Evolutionary conservation across 2,888 invertebrate species (phyloP).

Genomic region (Microctonus hyperodae): DNA sequence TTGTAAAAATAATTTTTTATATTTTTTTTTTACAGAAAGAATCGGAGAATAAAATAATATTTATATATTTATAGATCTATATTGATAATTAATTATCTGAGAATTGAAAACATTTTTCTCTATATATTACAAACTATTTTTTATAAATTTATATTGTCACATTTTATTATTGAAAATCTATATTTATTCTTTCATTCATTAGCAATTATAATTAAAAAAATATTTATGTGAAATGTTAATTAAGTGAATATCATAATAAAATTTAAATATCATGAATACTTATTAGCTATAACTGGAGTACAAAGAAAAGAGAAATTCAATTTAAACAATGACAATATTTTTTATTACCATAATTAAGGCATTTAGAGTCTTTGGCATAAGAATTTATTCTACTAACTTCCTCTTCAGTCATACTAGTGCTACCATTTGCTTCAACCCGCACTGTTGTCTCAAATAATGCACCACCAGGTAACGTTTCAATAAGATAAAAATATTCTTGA

Average conservation of each 20-base stretch:
- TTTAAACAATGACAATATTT: conserved; percentile 56
- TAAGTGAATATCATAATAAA: too few species aligned
- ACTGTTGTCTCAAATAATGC: conserved; percentile 77
- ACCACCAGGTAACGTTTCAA: conserved; percentile 74
- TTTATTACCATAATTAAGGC: conserved; percentile 54
- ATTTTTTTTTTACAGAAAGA: too few species aligned
- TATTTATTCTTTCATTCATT: too few species aligned
- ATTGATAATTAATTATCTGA: too few species aligned
- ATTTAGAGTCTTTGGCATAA: conserved; percentile 52
- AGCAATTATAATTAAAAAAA: too few species aligned
- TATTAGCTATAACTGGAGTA: too few species aligned
- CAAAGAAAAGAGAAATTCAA: too few species aligned
- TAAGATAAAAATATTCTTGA: conserved; percentile 71
- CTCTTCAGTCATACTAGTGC: conserved; percentile 53
- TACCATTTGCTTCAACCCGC: conserved; percentile 52
- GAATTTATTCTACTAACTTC: conserved; percentile 57
- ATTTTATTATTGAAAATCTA: not conserved
- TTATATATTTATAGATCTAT: too few species aligned
- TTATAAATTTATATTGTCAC: not conserved
- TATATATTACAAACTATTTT: not conserved
- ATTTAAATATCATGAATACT: too few species aligned
- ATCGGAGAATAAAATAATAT: too few species aligned
- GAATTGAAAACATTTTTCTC: too few species aligned
- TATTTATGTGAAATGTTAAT: too few species aligned
- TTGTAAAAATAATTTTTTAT: not conserved